Evolutionary conservation across 2,888 invertebrate genomes (phyloP).

Genomic region (Caenorhabditis afra): DNA sequence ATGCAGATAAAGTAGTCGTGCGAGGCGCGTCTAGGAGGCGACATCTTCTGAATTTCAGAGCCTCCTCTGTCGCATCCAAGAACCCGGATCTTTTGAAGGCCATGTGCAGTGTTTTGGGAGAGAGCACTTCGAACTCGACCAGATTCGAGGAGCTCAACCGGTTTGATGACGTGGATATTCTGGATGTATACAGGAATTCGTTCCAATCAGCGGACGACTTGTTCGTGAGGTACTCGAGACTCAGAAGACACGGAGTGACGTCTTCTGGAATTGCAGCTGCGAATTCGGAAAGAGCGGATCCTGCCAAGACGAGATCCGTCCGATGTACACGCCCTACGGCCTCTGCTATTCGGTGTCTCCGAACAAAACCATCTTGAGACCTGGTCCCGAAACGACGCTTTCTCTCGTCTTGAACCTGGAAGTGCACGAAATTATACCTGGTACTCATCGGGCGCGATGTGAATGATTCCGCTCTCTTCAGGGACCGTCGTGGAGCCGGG

Average conservation of each 20-base stretch:
- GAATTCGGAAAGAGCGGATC: slow-evolving; percentile 74
- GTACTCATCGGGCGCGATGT: too few species aligned
- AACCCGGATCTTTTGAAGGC: slow-evolving; percentile 66
- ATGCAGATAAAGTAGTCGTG: slow-evolving; percentile 75
- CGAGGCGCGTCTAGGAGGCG: too few species aligned
- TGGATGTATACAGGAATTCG: slow-evolving; percentile 65
- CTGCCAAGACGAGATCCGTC: slow-evolving; percentile 73
- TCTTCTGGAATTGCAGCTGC: slow-evolving; percentile 59
- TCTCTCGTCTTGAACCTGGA: slow-evolving; percentile 75
- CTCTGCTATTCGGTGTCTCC: slow-evolving; percentile 73
- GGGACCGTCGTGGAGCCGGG: slow-evolving; percentile 69
- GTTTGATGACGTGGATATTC: slow-evolving; percentile 70
- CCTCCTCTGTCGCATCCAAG: slow-evolving; percentile 69
- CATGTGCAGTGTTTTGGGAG: slow-evolving; percentile 68
- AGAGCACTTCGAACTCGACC: slow-evolving; percentile 60
- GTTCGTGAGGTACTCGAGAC: slow-evolving; percentile 63
- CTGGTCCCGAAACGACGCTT: slow-evolving; percentile 76
- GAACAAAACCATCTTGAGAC: slow-evolving; percentile 73
- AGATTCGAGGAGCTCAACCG: slow-evolving; percentile 60
- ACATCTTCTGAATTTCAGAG: slow-evolving; percentile 65
- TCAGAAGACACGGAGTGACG: too few species aligned
- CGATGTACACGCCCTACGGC: slow-evolving; percentile 74
- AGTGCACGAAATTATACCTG: slow-evolving; percentile 74
- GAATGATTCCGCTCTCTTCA: slow-evolving; percentile 4
- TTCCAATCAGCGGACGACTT: slow-evolving; percentile 74